phyloP scores from a whole-genome alignment of 2,888 invertebrate species.

The Troglohyphantes excavatus region DNA sequence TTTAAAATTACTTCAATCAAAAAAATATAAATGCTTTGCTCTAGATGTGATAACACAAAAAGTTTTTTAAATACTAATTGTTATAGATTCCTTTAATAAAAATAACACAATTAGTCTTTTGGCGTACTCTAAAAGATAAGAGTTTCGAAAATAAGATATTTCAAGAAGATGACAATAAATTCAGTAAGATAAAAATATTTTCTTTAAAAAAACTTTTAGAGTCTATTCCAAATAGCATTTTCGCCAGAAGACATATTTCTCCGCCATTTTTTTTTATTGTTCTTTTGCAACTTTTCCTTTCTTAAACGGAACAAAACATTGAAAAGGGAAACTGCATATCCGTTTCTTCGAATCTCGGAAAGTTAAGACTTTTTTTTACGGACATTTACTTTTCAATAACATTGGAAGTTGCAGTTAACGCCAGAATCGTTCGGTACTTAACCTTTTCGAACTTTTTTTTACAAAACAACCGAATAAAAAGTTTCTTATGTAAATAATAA shows the following conservation, averaged over 20 bases:
- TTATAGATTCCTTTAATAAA: too few species aligned
- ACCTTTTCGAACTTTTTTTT: too few species aligned
- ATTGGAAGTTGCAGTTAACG: not conserved
- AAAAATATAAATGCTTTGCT: too few species aligned
- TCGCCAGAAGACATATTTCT: not conserved
- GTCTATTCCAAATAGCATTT: not conserved
- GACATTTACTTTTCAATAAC: not conserved
- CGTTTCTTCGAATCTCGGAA: not conserved
- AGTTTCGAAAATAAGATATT: not conserved
- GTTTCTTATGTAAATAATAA: too few species aligned
- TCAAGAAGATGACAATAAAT: slow-evolving; percentile 4
- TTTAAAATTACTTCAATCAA: too few species aligned
- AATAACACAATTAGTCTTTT: too few species aligned
- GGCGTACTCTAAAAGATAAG: too few species aligned
- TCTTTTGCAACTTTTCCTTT: not conserved
- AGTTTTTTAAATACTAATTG: too few species aligned
- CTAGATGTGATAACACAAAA: too few species aligned
- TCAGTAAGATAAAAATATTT: not conserved
- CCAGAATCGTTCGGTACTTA: not conserved
- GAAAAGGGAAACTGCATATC: not conserved
- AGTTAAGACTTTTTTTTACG: not conserved
- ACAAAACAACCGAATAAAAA: too few species aligned
- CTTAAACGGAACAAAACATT: not conserved
- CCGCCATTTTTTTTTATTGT: not conserved
- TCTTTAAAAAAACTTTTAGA: not conserved